Evolutionary conservation across 1,140 invertebrate species (phyloP), one percentile per base, ranked within the genome.

Genomic region (Aphaenogaster ashmeadi): DNA sequence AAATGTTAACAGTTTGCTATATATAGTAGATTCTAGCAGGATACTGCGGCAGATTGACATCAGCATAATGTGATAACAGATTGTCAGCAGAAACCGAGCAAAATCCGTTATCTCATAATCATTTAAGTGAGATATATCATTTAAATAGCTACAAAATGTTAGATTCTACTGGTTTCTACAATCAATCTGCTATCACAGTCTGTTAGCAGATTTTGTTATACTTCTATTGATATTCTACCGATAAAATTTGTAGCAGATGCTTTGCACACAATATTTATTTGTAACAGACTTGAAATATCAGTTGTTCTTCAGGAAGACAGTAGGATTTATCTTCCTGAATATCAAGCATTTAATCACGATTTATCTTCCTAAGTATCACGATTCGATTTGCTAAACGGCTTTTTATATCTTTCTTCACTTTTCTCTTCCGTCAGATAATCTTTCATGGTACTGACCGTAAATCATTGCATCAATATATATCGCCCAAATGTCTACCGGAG

Each of bases 361-460:
- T 44, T 44, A 67, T 11, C 9, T 67, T 21, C 0, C 64, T 67
- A 15, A 64, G 1, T 38, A 4, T 64, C 2, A 36, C 7, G 7
- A 44, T 50, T 79, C 1, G 15, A 36, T 60, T 80, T 21, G 6
- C 6, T 11, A n/a, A 62, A 36, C 8, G 4, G 2, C 27, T 21
- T 44, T 80, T 78, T 50, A 80, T 66, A 21, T 77, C 3, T 81
- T 7, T 66, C 41, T 64, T 75, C 86, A 87, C 79, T 91, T 72
- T 94, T 38, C 5, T 41, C 11, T 56, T 47, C 3, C 3, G 3
- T 72, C 90, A 97, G 96, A 98, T 98, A 62, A 96, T 97, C 66
- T 98, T 98, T 96, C 97, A 99, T 93, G 98, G 98, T 36, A 97
- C 96, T 1, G 98, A 99, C 93, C 96, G 97, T 21, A 97, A 97